A percentile compares a stretch with the other conserved stretches of the same genome.
These are phyloP conservation scores for Tetheella fluctuosa DNA, from an alignment of 2,888 invertebrate species.

Conservation along the genomic window DNA sequence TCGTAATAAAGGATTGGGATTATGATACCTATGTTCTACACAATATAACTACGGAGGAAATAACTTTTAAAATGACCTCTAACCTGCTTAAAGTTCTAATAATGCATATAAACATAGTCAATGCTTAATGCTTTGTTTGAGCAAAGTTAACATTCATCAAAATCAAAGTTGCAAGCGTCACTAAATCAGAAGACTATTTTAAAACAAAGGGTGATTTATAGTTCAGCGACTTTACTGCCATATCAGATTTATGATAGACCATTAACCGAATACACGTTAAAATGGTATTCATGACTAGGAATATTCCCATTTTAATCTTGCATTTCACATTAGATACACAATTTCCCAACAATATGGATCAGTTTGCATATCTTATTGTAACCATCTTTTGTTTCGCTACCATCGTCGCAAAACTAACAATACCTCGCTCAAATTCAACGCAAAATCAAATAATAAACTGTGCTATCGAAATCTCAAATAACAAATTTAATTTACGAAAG, in stretches of 20 bases:
- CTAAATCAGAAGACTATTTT: conserved; percentile 21
- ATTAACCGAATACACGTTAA: conserved; percentile 2
- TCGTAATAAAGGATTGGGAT: not conserved
- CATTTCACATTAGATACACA: not conserved
- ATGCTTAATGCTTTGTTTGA: not conserved
- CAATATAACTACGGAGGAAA: too few relatives aligned
- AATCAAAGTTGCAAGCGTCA: conserved; percentile 11
- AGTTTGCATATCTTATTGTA: conserved; percentile 12
- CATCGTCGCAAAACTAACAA: conserved; percentile 23
- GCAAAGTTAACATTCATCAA: conserved; percentile 2
- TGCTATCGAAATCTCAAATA: conserved; percentile 55
- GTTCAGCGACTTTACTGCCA: conserved; percentile 9
- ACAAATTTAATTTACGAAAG: conserved; percentile 53
- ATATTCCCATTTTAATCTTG: not conserved
- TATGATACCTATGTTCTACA: not conserved
- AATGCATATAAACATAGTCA: not conserved
- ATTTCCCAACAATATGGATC: not conserved
- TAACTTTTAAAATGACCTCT: too few relatives aligned
- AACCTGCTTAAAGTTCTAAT: too few relatives aligned
- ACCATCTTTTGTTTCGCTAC: conserved; percentile 21
- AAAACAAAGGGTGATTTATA: conserved; percentile 60
- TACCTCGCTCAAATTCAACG: conserved; percentile 21
- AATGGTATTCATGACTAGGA: conserved; percentile 4
- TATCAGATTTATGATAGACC: conserved; percentile 5
- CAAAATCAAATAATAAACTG: conserved; percentile 43